These are phyloP conservation scores for Pomacea canaliculata DNA, from an alignment of 2,888 invertebrate genomes.

Conservation along the genomic window DNA sequence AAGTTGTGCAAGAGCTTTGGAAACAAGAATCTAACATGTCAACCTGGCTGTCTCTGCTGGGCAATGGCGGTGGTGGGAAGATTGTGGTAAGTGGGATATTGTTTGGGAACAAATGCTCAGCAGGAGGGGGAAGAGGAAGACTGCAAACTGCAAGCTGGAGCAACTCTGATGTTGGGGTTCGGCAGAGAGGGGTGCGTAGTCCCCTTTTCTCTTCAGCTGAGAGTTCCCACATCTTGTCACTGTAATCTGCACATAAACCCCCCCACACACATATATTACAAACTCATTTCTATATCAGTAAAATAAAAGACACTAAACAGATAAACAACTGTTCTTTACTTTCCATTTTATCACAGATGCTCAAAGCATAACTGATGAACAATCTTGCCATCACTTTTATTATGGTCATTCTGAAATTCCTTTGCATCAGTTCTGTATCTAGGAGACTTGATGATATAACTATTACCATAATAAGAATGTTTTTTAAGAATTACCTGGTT, in stretches of 20 bases:
- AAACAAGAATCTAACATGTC: too few relatives aligned
- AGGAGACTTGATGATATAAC: neutral
- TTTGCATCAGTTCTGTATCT: neutral
- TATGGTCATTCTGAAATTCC: neutral
- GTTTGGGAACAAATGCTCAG: conserved; percentile 3
- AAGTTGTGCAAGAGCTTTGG: conserved; percentile 7
- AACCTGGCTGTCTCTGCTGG: neutral
- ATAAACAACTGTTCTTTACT: too few relatives aligned
- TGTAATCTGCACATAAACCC: conserved; percentile 25
- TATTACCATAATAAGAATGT: neutral
- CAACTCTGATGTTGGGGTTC: conserved; percentile 54
- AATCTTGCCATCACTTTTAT: too few relatives aligned
- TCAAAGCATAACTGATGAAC: too few relatives aligned
- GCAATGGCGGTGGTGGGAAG: conserved; percentile 4
- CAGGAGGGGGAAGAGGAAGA: conserved; percentile 33
- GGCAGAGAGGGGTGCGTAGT: conserved; percentile 52
- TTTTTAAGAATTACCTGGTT: conserved; percentile 3
- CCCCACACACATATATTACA: neutral
- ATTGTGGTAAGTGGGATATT: conserved; percentile 1
- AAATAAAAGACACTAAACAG: too few relatives aligned
- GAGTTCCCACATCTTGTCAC: conserved; percentile 37
- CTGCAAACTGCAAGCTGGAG: conserved; percentile 61
- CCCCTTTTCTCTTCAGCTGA: conserved; percentile 54
- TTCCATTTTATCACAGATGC: too few relatives aligned
- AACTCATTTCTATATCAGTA: too few relatives aligned